Base-by-base conservation (phyloP, 2,797 vertebrate genomes). In the Babyrousa celebensis region DNA sequence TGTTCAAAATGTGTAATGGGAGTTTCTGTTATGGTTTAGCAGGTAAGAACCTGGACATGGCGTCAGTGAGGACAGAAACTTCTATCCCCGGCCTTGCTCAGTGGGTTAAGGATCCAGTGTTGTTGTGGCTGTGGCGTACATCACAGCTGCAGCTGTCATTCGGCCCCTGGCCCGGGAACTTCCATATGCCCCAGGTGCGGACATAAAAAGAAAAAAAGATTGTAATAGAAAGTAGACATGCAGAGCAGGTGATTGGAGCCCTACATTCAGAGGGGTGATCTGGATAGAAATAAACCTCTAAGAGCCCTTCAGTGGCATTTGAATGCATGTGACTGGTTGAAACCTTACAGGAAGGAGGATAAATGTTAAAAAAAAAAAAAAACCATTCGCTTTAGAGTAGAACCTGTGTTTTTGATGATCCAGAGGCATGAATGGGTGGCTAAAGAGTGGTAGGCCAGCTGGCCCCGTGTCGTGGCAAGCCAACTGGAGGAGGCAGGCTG, bases 241-340 rank as follows among this genome's bases (percentile, higher is more conserved):
- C 40, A 2, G 1, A 16, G 17, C 0, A 0, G 43, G 58, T 40
- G 7, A 27, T 6, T 5, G 7, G 27, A 20, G 32, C 12, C 56
- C 25, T 2, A 68, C 3, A 0, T 70, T 89, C 12, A 32, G 43
- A 86, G 70, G 48, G 4, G 6, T 17, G 12, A 6, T 43, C 18
- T 65, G 58, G 43, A 11, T 17, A 85, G 72, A 48, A 68, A 60
- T 10, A 58, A 62, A 1, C 36, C 78, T 27, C 43, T 3, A 17
- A 52, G 68, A 48, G 48, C 62, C 27, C 1, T 27, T 60, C 12
- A 52, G 40, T 83, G 56, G 67, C 27, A 15, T 43, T 67, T 17
- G 56, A 87, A 91, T 36, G 43, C 29, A 6, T 16, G 32, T 71
- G 52, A 15, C 32, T 9, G 32, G 32, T 27, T 58, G 80, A 9